These are phyloP conservation scores for Zoanthus gigantus DNA, from an alignment of 92 coral and sea anemone genomes.

Conservation along the genomic window DNA sequence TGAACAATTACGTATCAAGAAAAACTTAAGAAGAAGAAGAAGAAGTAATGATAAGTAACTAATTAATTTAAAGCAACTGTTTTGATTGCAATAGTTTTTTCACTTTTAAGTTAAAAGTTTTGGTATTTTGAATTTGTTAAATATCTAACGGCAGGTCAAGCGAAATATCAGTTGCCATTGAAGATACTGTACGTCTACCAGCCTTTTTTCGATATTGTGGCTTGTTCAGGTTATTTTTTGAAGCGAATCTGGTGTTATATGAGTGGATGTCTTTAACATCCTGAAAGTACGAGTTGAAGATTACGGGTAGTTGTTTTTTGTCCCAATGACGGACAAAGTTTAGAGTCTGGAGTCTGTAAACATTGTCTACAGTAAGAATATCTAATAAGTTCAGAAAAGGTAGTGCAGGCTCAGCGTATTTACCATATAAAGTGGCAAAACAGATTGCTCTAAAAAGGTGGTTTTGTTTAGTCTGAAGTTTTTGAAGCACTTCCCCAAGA, in stretches of 20 bases:
- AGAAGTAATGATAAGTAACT: no score
- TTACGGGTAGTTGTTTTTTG: not conserved
- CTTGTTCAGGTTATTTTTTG: not conserved
- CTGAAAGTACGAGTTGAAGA: not conserved
- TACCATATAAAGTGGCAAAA: no score
- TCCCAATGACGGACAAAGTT: not conserved
- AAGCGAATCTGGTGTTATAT: not conserved
- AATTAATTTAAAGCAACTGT: no score
- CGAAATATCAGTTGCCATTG: not conserved
- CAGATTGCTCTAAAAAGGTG: no score
- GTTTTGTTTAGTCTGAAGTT: no score
- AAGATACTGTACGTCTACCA: no score
- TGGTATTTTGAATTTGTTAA: not conserved
- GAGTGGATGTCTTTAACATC: not conserved
- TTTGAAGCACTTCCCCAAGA: no score
- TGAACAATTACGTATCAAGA: no score
- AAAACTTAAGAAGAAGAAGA: no score
- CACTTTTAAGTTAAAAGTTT: no score
- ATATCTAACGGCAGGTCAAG: not conserved
- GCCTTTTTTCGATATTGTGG: not conserved
- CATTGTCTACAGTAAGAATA: not conserved
- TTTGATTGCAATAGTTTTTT: no score
- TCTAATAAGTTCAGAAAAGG: not conserved
- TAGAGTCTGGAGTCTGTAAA: not conserved
- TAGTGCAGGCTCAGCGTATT: not conserved